phyloP scores from a whole-genome alignment of 2,797 vertebrate genomes.

The Paedocypris micromegethes region DNA sequence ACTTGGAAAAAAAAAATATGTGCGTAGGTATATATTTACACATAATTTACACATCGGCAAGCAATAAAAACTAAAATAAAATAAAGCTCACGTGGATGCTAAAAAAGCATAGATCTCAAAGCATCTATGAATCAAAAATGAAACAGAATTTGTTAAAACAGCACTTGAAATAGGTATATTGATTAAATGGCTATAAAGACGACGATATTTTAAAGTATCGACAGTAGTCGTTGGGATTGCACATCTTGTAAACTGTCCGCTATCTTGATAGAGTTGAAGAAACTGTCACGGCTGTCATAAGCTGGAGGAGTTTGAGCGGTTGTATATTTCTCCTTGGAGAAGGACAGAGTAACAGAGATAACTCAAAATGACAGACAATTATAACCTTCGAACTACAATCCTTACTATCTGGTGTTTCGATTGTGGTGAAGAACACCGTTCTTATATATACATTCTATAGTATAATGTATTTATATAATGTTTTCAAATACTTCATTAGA shows the following conservation, averaged over 20 bases:
- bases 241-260: conserved; percentile 5
- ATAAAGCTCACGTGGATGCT: too few relatives aligned
- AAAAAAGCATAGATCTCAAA: too few relatives aligned
- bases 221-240: background rate
- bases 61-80: too few relatives aligned
- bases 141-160: too few relatives aligned
- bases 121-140: too few relatives aligned
- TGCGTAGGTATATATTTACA: too few relatives aligned
- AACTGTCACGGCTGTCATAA: conserved; percentile 52
- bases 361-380: conserved; percentile 17
- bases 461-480: conserved; percentile 32
- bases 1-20: too few relatives aligned
- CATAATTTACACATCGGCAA: too few relatives aligned
- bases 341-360: conserved; percentile 10
- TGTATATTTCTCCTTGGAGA: conserved; percentile 28
- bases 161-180: too few relatives aligned
- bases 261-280: background rate
- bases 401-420: conserved; percentile 4
- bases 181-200: too few relatives aligned
- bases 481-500: conserved; percentile 24
- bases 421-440: too few relatives aligned
- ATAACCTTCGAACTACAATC: background rate
- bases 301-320: conserved; percentile 40
- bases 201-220: too few relatives aligned
- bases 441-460: background rate